phyloP scores from a whole-genome alignment of 1,140 invertebrate species.

The Cyphomyrmex costatus region DNA sequence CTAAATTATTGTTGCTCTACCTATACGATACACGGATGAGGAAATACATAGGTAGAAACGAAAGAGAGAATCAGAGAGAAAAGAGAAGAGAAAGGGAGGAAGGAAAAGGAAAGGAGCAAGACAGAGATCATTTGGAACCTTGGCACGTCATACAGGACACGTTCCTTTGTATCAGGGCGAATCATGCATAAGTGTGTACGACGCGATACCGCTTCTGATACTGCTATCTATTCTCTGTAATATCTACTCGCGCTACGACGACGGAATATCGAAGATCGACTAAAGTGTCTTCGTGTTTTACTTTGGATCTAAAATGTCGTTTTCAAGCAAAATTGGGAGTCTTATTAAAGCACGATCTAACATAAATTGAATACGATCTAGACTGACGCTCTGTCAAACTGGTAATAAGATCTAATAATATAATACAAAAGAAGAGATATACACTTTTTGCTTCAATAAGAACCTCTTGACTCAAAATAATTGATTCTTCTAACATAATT shows the following conservation, averaged over 20 bases:
- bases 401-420: not conserved
- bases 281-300: constrained; percentile 6
- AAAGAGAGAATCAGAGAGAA: constrained; percentile 10
- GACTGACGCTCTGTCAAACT: not conserved
- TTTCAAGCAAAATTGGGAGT: constrained; percentile 3
- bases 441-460: not conserved
- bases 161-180: constrained; percentile 32
- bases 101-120: constrained; percentile 49
- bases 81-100: not conserved
- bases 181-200: constrained; percentile 11
- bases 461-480: not conserved
- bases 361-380: not conserved
- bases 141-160: constrained; percentile 40
- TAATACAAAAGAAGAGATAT: not conserved
- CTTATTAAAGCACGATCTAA: constrained; percentile 4
- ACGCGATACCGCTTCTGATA: constrained; percentile 2
- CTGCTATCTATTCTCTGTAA: constrained; percentile 10
- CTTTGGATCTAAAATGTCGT: constrained; percentile 35
- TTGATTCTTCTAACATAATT: too few relatives aligned
- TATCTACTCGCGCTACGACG: constrained; percentile 4
- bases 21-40: constrained; percentile 12
- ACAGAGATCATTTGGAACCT: not conserved
- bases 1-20: constrained; percentile 41
- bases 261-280: constrained; percentile 31
- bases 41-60: constrained; percentile 9